phyloP scores from a whole-genome alignment of 2,113 vertebrate genomes.

The Sebastes schlegelii region DNA sequence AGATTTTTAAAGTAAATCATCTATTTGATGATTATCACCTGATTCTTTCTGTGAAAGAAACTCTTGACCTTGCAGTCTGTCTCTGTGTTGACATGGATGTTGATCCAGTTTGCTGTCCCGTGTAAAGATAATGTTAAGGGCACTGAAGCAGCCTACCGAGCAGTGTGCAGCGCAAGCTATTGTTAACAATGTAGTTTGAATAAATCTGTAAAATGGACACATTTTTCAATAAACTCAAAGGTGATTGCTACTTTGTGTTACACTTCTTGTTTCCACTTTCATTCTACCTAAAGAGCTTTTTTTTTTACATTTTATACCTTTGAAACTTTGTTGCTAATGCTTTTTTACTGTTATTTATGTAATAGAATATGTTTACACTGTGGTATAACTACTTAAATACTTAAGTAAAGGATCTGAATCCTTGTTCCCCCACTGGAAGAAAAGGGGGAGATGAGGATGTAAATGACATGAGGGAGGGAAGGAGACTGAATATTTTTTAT shows the following conservation, averaged over 20 bases:
- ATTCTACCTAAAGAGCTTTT: background rate
- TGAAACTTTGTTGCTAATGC: background rate
- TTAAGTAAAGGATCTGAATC: too few relatives aligned
- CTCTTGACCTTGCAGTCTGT: conserved; percentile 47
- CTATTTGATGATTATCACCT: conserved; percentile 42
- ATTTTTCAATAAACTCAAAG: conserved; percentile 55
- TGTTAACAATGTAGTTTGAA: conserved; percentile 26
- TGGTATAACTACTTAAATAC: background rate
- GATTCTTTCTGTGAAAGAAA: conserved; percentile 86
- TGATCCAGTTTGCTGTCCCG: conserved; percentile 15
- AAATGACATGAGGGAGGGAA: background rate
- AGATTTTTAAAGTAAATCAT: conserved; percentile 12
- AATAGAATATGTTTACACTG: background rate
- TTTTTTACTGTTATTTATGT: background rate
- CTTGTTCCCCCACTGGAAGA: too few relatives aligned
- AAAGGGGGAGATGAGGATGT: too few relatives aligned
- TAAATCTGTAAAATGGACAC: conserved; percentile 36
- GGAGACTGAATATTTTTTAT: background rate
- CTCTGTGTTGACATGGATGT: conserved; percentile 47
- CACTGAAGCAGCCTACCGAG: background rate
- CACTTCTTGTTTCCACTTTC: background rate
- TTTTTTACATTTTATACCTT: background rate
- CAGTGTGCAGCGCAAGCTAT: conserved; percentile 33
- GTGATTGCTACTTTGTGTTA: conserved; percentile 11
- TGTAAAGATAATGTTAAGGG: conserved; percentile 16